Evolutionary conservation across 2,888 invertebrate species (phyloP).

Genomic region (Conops quadrifasciatus): DNA sequence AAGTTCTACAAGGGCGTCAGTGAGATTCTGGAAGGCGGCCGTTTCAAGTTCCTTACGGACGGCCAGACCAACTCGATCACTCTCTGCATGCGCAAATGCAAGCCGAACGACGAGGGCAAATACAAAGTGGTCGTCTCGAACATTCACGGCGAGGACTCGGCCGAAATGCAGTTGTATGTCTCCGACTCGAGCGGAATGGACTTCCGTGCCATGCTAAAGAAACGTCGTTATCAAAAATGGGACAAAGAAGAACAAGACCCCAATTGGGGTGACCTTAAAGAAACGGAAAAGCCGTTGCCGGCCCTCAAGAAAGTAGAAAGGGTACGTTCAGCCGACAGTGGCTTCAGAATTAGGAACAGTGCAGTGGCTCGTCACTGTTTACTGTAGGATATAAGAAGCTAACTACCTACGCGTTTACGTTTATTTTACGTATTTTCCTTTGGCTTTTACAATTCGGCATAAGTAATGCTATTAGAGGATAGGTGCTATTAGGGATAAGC

Average conservation of each 20-base stretch:
- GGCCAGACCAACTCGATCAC: conserved; percentile 92
- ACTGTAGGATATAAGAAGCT: too few relatives aligned
- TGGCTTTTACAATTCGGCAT: too few relatives aligned
- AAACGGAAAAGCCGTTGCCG: conserved; percentile 86
- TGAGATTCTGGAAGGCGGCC: conserved; percentile 93
- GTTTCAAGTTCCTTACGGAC: conserved; percentile 94
- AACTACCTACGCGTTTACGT: too few relatives aligned
- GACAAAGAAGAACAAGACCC: conserved; percentile 89
- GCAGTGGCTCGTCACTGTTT: too few relatives aligned
- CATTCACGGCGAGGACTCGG: conserved; percentile 93
- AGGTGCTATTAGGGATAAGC: too few relatives aligned
- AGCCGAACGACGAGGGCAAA: conserved; percentile 96
- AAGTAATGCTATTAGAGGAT: too few relatives aligned
- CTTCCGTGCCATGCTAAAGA: conserved; percentile 97
- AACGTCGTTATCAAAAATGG: conserved; percentile 95
- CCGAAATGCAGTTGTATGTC: conserved; percentile 95
- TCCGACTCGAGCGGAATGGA: conserved; percentile 98
- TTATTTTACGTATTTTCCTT: too few relatives aligned
- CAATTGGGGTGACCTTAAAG: conserved; percentile 93
- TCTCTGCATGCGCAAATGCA: conserved; percentile 93
- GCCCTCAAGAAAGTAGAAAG: conserved; percentile 92
- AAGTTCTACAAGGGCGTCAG: conserved; percentile 94
- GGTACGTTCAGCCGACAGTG: conserved; percentile 68
- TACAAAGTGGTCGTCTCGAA: conserved; percentile 94
- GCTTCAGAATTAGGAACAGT: neutral